Evolutionary conservation across 2,113 vertebrate genomes (phyloP).

Genomic region (Bubo bubo): DNA sequence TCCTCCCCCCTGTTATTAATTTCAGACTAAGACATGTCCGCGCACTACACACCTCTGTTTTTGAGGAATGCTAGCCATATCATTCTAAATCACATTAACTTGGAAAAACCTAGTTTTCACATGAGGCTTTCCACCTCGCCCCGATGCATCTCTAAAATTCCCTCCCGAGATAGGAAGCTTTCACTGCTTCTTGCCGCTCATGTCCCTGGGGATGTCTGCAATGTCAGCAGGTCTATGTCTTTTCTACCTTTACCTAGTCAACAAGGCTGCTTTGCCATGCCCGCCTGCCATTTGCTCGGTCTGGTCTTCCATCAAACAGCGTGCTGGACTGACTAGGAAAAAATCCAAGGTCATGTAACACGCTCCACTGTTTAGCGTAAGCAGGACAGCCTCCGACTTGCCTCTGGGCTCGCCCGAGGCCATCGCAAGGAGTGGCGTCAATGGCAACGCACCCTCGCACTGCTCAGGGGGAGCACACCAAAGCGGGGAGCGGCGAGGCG

Average conservation of each 20-base stretch:
- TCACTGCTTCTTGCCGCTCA: accelerated
- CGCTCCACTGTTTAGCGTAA: accelerated
- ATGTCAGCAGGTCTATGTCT: accelerated
- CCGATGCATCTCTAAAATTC: accelerated
- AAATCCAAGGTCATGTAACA: not conserved
- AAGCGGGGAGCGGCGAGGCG: accelerated
- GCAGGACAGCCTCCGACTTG: not conserved
- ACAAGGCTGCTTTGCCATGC: no score
- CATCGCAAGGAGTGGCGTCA: not conserved
- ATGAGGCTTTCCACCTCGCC: not conserved
- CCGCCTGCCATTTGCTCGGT: no score
- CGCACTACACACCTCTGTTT: not conserved
- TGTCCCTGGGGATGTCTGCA: accelerated
- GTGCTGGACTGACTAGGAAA: accelerated
- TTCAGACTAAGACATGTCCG: not conserved
- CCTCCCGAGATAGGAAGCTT: accelerated
- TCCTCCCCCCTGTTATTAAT: no score
- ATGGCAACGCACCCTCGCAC: no score
- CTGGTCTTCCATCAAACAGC: no score
- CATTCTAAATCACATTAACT: not conserved
- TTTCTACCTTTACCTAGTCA: accelerated
- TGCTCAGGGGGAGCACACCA: accelerated
- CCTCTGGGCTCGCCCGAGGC: accelerated
- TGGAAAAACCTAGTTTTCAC: not conserved
- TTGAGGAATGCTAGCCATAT: not conserved